These are phyloP conservation scores for Ailuropoda melanoleuca DNA, from an alignment of 2,113 vertebrate genomes.

Conservation along the genomic window DNA sequence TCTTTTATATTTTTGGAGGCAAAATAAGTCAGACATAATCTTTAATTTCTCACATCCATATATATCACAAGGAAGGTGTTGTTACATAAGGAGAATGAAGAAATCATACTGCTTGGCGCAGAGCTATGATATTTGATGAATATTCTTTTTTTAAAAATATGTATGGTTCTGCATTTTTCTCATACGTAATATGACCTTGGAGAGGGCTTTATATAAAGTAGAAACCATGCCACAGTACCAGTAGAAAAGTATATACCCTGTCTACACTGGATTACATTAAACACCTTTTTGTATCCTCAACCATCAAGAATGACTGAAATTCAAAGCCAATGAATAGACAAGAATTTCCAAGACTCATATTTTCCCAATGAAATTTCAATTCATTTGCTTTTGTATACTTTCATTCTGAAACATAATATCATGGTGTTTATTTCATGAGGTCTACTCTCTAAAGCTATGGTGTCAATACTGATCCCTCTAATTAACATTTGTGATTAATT, in stretches of 20 bases:
- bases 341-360: neutral
- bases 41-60: constrained; percentile 6
- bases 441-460: neutral
- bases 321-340: constrained; percentile 5
- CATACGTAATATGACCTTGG: neutral
- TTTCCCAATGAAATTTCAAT: constrained; percentile 19
- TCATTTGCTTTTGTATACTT: neutral
- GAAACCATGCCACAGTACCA: neutral
- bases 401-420: neutral
- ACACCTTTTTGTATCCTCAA: neutral
- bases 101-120: neutral
- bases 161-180: neutral
- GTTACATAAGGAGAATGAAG: neutral
- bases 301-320: neutral
- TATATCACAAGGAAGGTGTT: neutral
- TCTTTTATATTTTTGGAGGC: neutral
- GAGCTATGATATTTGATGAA: constrained; percentile 1
- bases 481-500: constrained; percentile 49
- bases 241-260: neutral
- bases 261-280: neutral
- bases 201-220: neutral
- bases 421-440: neutral
- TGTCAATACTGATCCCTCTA: neutral
- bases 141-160: neutral
- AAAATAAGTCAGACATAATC: neutral